Base-by-base conservation (phyloP, 2,113 vertebrate genomes). In the Sinocyclocheilus rhinocerous region DNA sequence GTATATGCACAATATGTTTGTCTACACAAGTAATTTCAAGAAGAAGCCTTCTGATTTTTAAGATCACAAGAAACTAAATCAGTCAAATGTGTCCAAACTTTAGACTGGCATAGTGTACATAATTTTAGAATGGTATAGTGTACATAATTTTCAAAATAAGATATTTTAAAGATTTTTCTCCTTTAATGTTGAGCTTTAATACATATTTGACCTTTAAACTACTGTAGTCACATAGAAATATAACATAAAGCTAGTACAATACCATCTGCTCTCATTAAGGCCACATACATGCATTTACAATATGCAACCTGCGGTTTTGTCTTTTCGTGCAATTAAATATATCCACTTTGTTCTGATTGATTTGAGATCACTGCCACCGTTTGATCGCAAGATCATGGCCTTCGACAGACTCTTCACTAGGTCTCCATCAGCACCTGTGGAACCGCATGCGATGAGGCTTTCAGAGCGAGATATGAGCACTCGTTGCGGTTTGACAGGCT, bases 401-500 rank as follows among this genome's bases (percentile, higher is more conserved):
- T 20, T 81, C 1, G 10, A 42, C 61, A 73, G 29, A 24, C 82
- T 69, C 82, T 39, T 57, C 9, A 57, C 1, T 73, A 59, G 67
- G 69, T 52, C 52, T 84, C 69, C 82, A 73, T 24, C 33, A 72
- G 20, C 82, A 88, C 61, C 81, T 86, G 84, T 73, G n/a, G 63
- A 83, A 61, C 88, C 85, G 73, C 70, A 73, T 65, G n/a, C 63
- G 48, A 48, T 75, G 69, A 59, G 39, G 70, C 82, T 48, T 24
- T 70, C 33, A 88, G 55, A 87, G 73, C 13, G 4, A 42, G 76
- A 83, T 75, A 65, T 70, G 77, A n/a, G 45, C 67, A 63, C 24
- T 81, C 7, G 20, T 6, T 90, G 89, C 85, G 89, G 86, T 89
- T 88, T 89, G 29, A 42, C 87, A 87, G 81, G 63, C 26, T 1